These are phyloP conservation scores for Limnephilus auricula DNA, from an alignment of 2,888 invertebrate genomes.

Conservation along the genomic window DNA sequence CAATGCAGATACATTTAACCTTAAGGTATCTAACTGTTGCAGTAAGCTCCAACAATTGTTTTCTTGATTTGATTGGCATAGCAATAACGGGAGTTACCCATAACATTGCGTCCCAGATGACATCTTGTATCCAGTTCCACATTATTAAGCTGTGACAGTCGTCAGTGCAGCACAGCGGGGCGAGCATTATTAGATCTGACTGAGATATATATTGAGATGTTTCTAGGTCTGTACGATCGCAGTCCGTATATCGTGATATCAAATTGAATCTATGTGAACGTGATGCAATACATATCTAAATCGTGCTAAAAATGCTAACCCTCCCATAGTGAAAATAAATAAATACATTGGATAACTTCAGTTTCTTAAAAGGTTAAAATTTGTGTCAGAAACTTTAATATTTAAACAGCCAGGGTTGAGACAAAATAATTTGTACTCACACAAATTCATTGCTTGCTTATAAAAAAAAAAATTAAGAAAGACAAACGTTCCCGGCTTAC, in stretches of 20 bases:
- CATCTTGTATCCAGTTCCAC: not conserved
- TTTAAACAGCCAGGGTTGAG: too few relatives aligned
- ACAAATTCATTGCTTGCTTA: too few relatives aligned
- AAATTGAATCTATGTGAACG: not conserved
- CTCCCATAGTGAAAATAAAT: too few relatives aligned
- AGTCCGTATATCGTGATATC: not conserved
- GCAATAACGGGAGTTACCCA: not conserved
- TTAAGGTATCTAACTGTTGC: not conserved
- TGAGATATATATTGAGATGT: not conserved
- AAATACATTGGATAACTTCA: too few relatives aligned
- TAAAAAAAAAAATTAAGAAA: too few relatives aligned
- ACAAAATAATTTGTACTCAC: too few relatives aligned
- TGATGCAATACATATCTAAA: not conserved
- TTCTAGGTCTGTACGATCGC: not conserved
- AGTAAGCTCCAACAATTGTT: not conserved
- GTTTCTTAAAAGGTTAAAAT: too few relatives aligned
- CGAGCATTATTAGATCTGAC: too few relatives aligned
- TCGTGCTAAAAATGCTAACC: not conserved
- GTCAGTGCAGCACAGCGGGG: not conserved
- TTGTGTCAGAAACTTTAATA: too few relatives aligned
- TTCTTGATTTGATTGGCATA: not conserved
- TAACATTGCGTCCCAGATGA: not conserved
- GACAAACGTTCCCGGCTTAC: too few relatives aligned
- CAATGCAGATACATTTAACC: too few relatives aligned
- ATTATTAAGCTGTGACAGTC: constrained; percentile 15